Evolutionary conservation across 2,888 invertebrate species (phyloP), one percentile per base, ranked within the genome.

Genomic region (Strigamia maritima): DNA sequence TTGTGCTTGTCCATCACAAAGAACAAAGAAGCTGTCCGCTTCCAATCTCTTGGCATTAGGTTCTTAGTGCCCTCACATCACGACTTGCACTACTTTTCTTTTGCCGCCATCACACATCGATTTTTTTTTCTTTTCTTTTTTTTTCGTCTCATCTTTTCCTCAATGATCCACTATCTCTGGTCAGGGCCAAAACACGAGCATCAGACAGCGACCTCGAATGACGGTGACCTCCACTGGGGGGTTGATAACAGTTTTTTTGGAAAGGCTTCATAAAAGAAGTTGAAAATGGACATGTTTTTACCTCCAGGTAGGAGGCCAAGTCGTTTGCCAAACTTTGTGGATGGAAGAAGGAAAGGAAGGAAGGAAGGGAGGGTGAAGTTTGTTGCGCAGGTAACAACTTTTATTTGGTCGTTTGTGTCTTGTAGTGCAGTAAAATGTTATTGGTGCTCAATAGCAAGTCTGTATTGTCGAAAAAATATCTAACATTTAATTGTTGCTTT

Each of bases 221-320:
- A 54, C 54, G 22, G 54, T 54, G 54, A 54, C 54, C 54, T 54
- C 54, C 54, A 54, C 54, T 54, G 19, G n/a, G 35, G 54, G 54
- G 54, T 54, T 54, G 54, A 54, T 54, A 54, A 54, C 54, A 54
- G 19, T 54, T 54, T 54, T 54, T 54, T 19, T 54, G 19, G 54
- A 54, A 54, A 44, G 35, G 54, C 54, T 54, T 54, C 19, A 54
- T 54, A 54, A 54, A 54, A 54, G 54, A 54, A 54, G 54, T 54
- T 54, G 54, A 54, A 54, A 54, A 54, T 54, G 54, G 54, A 54
- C 54, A 54, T 54, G n/a, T 54, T 54, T 49, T 54, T 54, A 54
- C 54, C 54, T 54, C 19, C 19, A 54, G 54, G 54, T 54, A 54
- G 54, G n/a, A 54, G 54, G 54, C 54, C 54, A 54, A 54, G 54